Evolutionary conservation across 2,888 invertebrate genomes (phyloP).

Genomic region (Blastobasis lacticolella): DNA sequence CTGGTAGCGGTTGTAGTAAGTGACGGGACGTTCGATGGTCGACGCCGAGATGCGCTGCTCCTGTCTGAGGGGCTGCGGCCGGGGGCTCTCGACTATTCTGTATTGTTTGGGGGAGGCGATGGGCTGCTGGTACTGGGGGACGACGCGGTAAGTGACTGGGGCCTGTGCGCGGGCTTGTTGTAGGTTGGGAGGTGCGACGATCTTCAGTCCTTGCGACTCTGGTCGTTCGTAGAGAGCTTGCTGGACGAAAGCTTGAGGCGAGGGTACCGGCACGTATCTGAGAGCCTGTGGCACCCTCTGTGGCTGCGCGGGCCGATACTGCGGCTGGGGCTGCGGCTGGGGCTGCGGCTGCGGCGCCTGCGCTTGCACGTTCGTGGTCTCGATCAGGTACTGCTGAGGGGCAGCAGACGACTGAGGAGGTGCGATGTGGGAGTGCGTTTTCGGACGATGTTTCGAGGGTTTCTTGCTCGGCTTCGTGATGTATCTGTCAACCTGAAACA

Average conservation of each 20-base stretch:
- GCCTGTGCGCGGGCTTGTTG: constrained; percentile 35
- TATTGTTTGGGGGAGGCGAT: constrained; percentile 59
- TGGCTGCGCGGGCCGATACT: constrained; percentile 35
- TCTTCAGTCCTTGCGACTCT: constrained; percentile 59
- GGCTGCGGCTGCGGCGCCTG: constrained; percentile 30
- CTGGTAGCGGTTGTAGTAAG: constrained; percentile 58
- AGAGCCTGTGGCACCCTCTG: constrained; percentile 46
- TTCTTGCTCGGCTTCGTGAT: constrained; percentile 59
- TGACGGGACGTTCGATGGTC: constrained; percentile 49
- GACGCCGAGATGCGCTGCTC: constrained; percentile 46
- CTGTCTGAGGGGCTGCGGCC: constrained; percentile 41
- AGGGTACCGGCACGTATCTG: constrained; percentile 43
- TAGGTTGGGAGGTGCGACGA: constrained; percentile 63
- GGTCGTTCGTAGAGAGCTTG: constrained; percentile 51
- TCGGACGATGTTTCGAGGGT: constrained; percentile 51
- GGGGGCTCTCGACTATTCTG: constrained; percentile 49
- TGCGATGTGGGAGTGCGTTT: constrained; percentile 30
- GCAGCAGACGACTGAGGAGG: constrained; percentile 44
- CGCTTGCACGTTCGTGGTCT: constrained; percentile 63
- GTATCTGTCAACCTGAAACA: constrained; percentile 58
- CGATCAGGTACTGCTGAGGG: constrained; percentile 67
- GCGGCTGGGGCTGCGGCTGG: constrained; percentile 28
- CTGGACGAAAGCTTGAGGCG: constrained; percentile 31
- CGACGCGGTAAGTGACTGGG: constrained; percentile 42
- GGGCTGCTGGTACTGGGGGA: constrained; percentile 51